Base-by-base conservation (phyloP, 1,140 invertebrate species). In the Neoseiulus cucumeris region DNA sequence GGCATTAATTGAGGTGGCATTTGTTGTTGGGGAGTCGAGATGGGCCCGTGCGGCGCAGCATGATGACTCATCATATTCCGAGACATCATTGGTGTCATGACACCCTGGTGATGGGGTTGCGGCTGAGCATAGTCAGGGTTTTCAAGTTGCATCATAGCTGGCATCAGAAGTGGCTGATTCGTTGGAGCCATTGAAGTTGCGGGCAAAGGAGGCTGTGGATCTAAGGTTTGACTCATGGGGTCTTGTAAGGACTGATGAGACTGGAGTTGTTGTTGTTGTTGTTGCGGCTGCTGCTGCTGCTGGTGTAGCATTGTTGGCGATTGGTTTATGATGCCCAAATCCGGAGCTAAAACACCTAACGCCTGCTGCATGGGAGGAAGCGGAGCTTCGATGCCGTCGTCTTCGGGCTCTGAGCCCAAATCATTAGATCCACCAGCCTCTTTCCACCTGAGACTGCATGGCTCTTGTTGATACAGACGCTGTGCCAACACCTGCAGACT, bases 401-500 rank as follows among this genome's bases (percentile, higher is more conserved):
- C 28, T 25, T 41, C 42, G 42, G 64, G 18, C 14, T 44, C 29
- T 18, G 42, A 51, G 20, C 65, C 20, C 7, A 65, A 33, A 67
- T 67, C 41, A 65, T 64, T 14, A 59, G 42, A 33, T 42, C 65
- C 47, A 64, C 64, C 68, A 67, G 68, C 12, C 67, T 45, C 68
- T 65, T 72, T 66, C 72, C 68, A 67, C 55, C 67, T 59, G 65
- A 69, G 69, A 64, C 66, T 42, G 22, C 77, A 80, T 0, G 87
- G 85, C 76, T 89, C 85, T 71, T 88, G 87, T 65, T 87, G 84
- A 72, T 87, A 86, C 47, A 91, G 77, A 71, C 85, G 86, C 70
- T 86, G 83, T 51, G 88, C 88, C 70, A 91, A 76, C 68, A 82
- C 83, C 80, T 85, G 83, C 69, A 87, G 79, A 76, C 89, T 91